phyloP scores from a whole-genome alignment of 2,113 vertebrate genomes.

The Campylomormyrus tamandua region DNA sequence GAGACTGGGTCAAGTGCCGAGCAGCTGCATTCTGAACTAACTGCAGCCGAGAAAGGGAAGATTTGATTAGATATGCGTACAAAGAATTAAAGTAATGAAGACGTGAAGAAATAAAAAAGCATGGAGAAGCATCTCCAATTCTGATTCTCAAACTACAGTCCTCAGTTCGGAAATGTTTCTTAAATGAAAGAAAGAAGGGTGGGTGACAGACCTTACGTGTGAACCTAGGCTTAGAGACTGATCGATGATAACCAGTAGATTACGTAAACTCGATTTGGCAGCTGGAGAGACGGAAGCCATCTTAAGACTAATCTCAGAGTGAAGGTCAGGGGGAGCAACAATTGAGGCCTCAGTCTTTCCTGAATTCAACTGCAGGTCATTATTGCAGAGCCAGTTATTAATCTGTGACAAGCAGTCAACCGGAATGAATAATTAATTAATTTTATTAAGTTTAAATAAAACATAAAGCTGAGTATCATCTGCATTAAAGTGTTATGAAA shows the following conservation, averaged over 20 bases:
- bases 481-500: neutral
- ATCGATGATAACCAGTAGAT: neutral
- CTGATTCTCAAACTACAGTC: neutral
- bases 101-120: neutral
- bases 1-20: neutral
- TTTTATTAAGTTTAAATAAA: neutral
- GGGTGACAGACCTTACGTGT: neutral
- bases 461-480: neutral
- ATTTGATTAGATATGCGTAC: neutral
- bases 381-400: neutral
- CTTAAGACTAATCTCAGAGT: neutral
- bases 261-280: neutral
- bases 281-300: neutral
- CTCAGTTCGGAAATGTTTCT: neutral
- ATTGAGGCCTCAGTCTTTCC: neutral
- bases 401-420: neutral
- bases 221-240: neutral
- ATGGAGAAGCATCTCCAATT: neutral
- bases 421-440: neutral
- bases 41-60: neutral
- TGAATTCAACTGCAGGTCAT: neutral
- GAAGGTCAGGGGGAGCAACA: neutral
- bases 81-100: neutral
- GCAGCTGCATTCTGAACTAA: neutral
- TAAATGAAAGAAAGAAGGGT: neutral